Evolutionary conservation across 2,797 vertebrate species (phyloP).

Genomic region (Notamacropus eugenii): DNA sequence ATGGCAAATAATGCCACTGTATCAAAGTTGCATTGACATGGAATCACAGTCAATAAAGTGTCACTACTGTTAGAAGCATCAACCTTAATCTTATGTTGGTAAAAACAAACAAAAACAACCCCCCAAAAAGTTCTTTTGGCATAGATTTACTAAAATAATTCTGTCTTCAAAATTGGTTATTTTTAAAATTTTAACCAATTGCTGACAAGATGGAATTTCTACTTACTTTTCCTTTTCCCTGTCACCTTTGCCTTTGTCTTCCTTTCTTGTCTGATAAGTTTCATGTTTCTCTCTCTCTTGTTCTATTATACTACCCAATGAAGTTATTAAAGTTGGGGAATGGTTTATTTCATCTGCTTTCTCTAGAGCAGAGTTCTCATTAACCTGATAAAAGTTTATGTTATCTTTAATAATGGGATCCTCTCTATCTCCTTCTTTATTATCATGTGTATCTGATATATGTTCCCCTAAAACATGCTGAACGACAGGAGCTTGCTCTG

Average conservation of each 20-base stretch:
- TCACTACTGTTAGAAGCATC: neutral
- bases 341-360: constrained; percentile 10
- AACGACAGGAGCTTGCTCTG: constrained; percentile 75
- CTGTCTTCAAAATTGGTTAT: neutral
- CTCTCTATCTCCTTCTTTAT: constrained; percentile 12
- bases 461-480: constrained; percentile 74
- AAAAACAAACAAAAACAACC: neutral
- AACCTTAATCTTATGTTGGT: neutral
- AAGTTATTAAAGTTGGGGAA: neutral
- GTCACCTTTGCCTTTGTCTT: neutral
- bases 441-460: constrained; percentile 42
- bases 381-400: constrained; percentile 20
- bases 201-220: constrained; percentile 30
- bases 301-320: neutral
- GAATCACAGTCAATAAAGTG: neutral
- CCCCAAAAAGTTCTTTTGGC: constrained; percentile 8
- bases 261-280: constrained; percentile 20
- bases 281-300: neutral
- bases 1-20: neutral
- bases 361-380: constrained; percentile 26
- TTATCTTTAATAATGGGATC: constrained; percentile 12
- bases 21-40: neutral
- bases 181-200: neutral
- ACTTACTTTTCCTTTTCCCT: constrained; percentile 23
- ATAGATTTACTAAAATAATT: constrained; percentile 15